Evolutionary conservation across 2,888 invertebrate genomes (phyloP).

Genomic region (Xestia c-nigrum): DNA sequence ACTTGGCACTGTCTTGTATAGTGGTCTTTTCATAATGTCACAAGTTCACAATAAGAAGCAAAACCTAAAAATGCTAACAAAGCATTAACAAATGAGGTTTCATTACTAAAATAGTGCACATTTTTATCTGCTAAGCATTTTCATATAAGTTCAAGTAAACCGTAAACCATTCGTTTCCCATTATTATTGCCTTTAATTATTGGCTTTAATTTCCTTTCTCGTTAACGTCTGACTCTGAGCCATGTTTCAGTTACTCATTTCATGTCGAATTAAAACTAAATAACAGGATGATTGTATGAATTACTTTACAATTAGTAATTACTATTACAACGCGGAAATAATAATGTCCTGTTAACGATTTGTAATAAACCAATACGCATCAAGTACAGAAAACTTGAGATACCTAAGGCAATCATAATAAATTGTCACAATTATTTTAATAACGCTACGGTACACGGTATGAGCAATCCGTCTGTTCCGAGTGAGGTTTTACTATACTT

Average conservation of each 20-base stretch:
- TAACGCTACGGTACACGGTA: conserved; percentile 26
- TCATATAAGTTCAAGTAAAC: background rate
- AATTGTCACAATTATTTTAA: conserved; percentile 16
- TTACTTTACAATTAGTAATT: background rate
- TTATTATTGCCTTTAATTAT: background rate
- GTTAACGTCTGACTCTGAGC: too few species aligned
- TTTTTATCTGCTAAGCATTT: too few species aligned
- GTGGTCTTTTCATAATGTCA: background rate
- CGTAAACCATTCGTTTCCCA: background rate
- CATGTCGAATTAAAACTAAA: conserved; percentile 15
- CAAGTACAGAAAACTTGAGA: background rate
- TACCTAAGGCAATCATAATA: conserved; percentile 11
- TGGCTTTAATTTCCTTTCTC: background rate
- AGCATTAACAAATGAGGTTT: background rate
- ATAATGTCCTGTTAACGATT: conserved; percentile 19
- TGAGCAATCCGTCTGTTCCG: conserved; percentile 32
- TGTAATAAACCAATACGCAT: conserved; percentile 16
- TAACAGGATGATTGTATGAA: conserved; percentile 11
- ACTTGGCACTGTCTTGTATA: background rate
- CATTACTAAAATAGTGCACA: background rate
- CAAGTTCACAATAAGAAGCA: background rate
- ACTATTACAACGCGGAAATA: background rate
- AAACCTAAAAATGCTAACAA: too few species aligned
- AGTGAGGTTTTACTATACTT: conserved; percentile 63
- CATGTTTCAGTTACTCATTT: conserved; percentile 10